Evolutionary conservation across 2,888 invertebrate species (phyloP).

Genomic region (Leptothorax acervorum): DNA sequence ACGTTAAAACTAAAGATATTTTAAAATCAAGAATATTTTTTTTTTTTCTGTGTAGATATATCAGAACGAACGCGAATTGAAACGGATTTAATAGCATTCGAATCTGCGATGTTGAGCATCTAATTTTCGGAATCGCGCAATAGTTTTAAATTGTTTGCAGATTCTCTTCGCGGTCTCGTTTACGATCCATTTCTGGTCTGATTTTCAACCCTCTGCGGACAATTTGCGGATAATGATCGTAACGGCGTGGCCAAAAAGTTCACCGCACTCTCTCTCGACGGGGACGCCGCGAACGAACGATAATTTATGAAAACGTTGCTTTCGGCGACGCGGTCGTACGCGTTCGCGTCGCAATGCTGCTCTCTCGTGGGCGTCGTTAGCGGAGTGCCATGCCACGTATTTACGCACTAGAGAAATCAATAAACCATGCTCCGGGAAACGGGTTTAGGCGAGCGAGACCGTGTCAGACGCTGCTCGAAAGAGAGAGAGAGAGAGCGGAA

Average conservation of each 20-base stretch:
- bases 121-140: slow-evolving; percentile 20
- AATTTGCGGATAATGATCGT: slow-evolving; percentile 51
- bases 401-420: slow-evolving; percentile 79
- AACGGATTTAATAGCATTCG: background rate
- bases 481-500: slow-evolving; percentile 49
- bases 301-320: slow-evolving; percentile 66
- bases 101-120: background rate
- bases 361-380: slow-evolving; percentile 72
- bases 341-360: slow-evolving; percentile 59
- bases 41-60: too few species aligned
- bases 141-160: slow-evolving; percentile 24
- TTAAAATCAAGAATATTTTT: too few species aligned
- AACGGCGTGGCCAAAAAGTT: slow-evolving; percentile 46
- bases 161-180: slow-evolving; percentile 28
- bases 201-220: slow-evolving; percentile 44
- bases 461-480: slow-evolving; percentile 62
- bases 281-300: slow-evolving; percentile 40
- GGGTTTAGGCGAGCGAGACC: slow-evolving; percentile 68
- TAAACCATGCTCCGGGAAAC: slow-evolving; percentile 76
- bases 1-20: too few species aligned
- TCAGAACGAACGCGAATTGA: background rate
- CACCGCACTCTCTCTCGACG: slow-evolving; percentile 11
- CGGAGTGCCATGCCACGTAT: slow-evolving; percentile 72
- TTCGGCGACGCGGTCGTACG: slow-evolving; percentile 52
- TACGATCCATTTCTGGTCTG: slow-evolving; percentile 30